Conservation (phyloP, 2,113 vertebrate genomes). For the Apistogramma diplotaenia region DNA sequence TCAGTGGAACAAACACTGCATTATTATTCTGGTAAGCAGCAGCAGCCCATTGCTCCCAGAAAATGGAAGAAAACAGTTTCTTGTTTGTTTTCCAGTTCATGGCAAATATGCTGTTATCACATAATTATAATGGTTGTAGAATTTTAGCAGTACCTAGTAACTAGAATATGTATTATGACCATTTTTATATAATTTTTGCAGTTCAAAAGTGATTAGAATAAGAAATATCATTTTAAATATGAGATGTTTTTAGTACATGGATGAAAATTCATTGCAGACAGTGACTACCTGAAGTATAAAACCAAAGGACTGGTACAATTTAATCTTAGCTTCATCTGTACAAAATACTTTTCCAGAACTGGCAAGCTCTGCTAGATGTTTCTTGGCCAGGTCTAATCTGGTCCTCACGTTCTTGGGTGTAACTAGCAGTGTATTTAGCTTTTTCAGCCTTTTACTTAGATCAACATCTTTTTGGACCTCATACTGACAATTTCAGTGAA, state of each 20-base stretch:
- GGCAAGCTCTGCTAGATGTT: neutral
- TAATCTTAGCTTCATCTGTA: neutral
- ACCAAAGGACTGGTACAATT: neutral
- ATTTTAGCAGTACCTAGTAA: neutral
- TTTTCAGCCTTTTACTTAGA: too few relatives aligned
- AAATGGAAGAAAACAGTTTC: conserved; percentile 18
- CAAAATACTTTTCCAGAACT: neutral
- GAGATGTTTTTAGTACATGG: too few relatives aligned
- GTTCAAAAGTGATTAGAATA: too few relatives aligned
- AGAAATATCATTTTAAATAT: too few relatives aligned
- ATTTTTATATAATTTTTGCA: too few relatives aligned
- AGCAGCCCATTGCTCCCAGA: conserved; percentile 26
- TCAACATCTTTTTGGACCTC: too few relatives aligned
- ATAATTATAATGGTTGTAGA: neutral
- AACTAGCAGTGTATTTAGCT: too few relatives aligned
- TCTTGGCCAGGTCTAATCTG: neutral
- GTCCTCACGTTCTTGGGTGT: neutral
- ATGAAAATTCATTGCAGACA: too few relatives aligned
- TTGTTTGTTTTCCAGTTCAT: neutral
- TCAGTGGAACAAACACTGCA: conserved; percentile 31
- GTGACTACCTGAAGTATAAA: too few relatives aligned
- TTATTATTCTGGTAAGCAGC: conserved; percentile 18
- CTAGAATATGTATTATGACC: neutral
- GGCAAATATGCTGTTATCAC: neutral
- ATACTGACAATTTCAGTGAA: too few relatives aligned